Percentiles rank a stretch among this genome's conserved stretches.
Conservation (phyloP, 2,888 invertebrate genomes). For the Auanema sp. region DNA sequence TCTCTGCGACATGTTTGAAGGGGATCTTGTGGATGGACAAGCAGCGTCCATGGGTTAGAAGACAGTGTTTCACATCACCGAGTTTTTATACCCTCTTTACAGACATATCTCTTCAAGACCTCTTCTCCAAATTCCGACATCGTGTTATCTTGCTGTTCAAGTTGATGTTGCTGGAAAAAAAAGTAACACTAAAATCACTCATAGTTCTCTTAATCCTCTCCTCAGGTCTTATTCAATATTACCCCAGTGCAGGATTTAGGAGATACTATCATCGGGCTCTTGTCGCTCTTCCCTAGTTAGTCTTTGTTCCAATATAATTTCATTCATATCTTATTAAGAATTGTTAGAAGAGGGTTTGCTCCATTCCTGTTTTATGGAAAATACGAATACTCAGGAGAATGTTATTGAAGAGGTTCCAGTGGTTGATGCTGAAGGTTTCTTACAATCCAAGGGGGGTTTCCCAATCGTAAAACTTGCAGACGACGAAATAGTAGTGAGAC, state of each 20-base stretch:
- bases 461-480: neutral
- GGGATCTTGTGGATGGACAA: constrained; percentile 69
- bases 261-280: constrained; percentile 80
- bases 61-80: neutral
- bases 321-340: constrained; percentile 28
- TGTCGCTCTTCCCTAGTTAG: constrained; percentile 82
- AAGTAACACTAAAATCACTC: constrained; percentile 52
- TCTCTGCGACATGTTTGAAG: constrained; percentile 79
- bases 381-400: neutral
- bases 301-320: constrained; percentile 10
- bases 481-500: constrained; percentile 11
- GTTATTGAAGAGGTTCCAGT: neutral
- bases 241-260: constrained; percentile 89
- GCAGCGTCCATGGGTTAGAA: constrained; percentile 73
- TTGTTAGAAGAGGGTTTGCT: constrained; percentile 59
- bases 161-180: constrained; percentile 81
- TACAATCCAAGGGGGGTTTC: neutral
- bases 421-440: neutral
- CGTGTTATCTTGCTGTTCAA: constrained; percentile 90
- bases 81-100: constrained; percentile 58
- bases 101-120: constrained; percentile 82
- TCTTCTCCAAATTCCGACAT: constrained; percentile 84
- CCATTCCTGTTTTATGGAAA: constrained; percentile 22
- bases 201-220: neutral
- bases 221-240: constrained; percentile 83